Evolutionary conservation across 2,797 vertebrate species (phyloP), one percentile per base, ranked within the genome.

Genomic region (Ceryle rudis): DNA sequence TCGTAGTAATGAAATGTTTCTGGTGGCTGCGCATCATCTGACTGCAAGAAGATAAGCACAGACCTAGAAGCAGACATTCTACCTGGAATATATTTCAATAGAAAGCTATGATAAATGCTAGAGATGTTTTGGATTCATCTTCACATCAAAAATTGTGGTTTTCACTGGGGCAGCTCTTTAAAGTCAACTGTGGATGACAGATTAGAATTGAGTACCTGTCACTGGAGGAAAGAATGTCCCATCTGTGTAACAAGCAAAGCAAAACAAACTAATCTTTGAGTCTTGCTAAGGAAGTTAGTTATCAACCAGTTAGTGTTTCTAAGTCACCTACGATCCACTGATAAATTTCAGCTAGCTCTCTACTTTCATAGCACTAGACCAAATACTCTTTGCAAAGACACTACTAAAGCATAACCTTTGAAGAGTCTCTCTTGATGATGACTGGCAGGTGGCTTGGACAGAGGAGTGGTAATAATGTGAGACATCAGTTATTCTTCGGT

Each of bases 21-120:
- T 97, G 98, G 98, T 98, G 97, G 98, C 98, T 98, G 94, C 41
- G 57, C 54, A 73, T 96, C 57, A 29, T 46, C 26, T 69, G 75
- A 51, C 54, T 94, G 66, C 75, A 85, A 39, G 51, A 37, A 73
- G 87, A 26, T 46, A 58, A 90, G 46, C 31, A 77, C 60, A 82
- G 52, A 66, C 39, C 47, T 28, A 20, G 31, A 86, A 81, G 42
- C 2, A 3, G 2, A 61, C 17, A 7, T 35, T 89, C 51, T 33
- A 64, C 31, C 37, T 60, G 67, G 17, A 84, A 51, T 47, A 13
- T 47, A 67, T 77, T 74, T 87, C n/a, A 46, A 11, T 11, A 37
- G 69, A 71, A 84, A 78, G 57, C 71, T 74, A 14, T 8, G 33
- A 70, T 49, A 75, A 87, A 87, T 47, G 41, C 28, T 44, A 31